Conservation (phyloP, 2,888 invertebrate species). For the Nipponacmea schrenckii region DNA sequence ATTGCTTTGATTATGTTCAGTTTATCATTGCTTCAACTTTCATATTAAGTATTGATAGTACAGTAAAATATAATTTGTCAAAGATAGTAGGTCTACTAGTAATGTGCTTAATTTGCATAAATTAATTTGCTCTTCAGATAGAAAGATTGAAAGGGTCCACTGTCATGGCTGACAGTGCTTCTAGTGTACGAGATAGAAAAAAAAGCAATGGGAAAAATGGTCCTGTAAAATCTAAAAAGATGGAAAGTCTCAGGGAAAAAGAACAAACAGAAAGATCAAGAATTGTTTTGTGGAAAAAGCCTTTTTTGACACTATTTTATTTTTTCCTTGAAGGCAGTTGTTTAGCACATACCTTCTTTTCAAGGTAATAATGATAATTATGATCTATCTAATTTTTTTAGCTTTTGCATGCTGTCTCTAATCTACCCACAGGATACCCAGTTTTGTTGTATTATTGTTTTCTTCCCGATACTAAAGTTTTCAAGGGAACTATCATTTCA, state of each 20-base stretch:
- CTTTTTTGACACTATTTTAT: conserved; percentile 82
- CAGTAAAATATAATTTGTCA: no score
- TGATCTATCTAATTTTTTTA: no score
- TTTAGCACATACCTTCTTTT: conserved; percentile 73
- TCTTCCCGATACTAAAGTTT: no score
- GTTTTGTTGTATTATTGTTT: no score
- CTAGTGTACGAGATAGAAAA: conserved; percentile 27
- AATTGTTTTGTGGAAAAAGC: conserved; percentile 84
- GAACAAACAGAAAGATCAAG: conserved; percentile 48
- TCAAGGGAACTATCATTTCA: no score
- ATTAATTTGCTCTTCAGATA: conserved; percentile 26
- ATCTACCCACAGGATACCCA: no score
- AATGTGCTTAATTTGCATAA: background rate
- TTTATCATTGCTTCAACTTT: no score
- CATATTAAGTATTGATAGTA: no score
- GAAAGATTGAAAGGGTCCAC: conserved; percentile 29
- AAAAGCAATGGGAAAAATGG: conserved; percentile 12
- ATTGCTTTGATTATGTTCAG: no score
- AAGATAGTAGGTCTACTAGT: background rate
- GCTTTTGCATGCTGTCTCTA: no score
- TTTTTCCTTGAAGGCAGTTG: conserved; percentile 80
- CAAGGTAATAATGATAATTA: conserved; percentile 70
- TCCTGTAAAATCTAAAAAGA: conserved; percentile 20
- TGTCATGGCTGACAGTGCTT: conserved; percentile 31
- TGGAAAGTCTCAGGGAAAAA: conserved; percentile 28